These are phyloP conservation scores for Cepaea hortensis DNA, from an alignment of 2,888 invertebrate genomes.

Conservation along the genomic window DNA sequence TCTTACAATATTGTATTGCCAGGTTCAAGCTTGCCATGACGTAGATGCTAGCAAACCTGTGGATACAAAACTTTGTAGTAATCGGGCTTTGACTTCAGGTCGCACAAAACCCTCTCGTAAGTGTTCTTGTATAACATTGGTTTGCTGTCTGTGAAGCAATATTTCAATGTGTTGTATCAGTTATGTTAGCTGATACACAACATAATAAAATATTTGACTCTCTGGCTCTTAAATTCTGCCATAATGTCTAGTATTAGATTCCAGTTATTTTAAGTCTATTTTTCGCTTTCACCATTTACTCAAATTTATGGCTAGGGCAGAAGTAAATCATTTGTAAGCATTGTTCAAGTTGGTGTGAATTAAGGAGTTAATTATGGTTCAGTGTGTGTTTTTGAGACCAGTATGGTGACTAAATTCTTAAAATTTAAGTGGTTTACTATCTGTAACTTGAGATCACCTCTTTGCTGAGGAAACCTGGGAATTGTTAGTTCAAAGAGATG, in stretches of 20 bases:
- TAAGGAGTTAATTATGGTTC: too few species aligned
- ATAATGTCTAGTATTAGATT: background rate
- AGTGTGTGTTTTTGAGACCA: too few species aligned
- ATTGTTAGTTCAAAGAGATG: too few species aligned
- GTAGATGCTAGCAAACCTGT: conserved; percentile 49
- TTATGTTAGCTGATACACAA: too few species aligned
- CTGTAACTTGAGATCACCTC: too few species aligned
- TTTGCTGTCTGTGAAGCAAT: too few species aligned
- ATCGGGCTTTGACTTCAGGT: conserved; percentile 72
- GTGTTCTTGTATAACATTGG: conserved; percentile 46
- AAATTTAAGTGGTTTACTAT: too few species aligned
- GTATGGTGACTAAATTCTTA: too few species aligned
- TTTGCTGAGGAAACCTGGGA: too few species aligned
- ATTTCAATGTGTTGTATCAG: too few species aligned
- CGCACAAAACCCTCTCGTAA: conserved; percentile 76
- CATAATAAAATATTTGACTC: too few species aligned
- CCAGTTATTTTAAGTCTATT: background rate
- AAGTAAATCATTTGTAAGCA: background rate
- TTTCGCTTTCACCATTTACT: background rate
- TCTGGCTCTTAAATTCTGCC: too few species aligned
- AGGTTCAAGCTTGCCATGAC: conserved; percentile 75
- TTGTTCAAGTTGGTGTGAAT: background rate
- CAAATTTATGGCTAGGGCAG: background rate
- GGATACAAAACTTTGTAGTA: conserved; percentile 72
- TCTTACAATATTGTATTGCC: conserved; percentile 17